These are phyloP conservation scores for Acleris cristana DNA, from an alignment of 2,888 invertebrate species.

Conservation along the genomic window DNA sequence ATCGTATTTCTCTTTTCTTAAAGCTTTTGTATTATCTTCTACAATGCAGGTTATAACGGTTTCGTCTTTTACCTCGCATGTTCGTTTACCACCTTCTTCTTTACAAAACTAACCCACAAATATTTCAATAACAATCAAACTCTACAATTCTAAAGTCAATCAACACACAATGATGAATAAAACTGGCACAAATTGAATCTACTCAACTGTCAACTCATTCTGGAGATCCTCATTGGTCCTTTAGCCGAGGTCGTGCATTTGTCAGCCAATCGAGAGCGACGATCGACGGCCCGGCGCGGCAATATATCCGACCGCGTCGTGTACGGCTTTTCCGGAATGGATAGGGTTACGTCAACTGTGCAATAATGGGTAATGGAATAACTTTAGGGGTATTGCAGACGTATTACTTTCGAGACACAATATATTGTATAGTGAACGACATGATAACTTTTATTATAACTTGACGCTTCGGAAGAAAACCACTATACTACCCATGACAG, in stretches of 20 bases:
- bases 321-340: constrained; percentile 18
- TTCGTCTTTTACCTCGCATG: no score
- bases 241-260: constrained; percentile 7
- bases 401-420: no score
- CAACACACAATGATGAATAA: background rate
- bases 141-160: background rate
- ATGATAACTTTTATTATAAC: no score
- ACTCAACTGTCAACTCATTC: background rate
- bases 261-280: background rate
- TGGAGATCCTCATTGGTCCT: background rate
- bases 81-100: no score
- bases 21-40: no score
- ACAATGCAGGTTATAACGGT: no score
- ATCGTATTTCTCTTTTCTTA: no score
- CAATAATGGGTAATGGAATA: constrained; percentile 16
- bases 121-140: no score
- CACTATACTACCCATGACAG: no score
- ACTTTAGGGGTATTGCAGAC: constrained; percentile 6
- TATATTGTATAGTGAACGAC: no score
- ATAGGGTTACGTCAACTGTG: constrained; percentile 19
- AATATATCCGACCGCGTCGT: constrained; percentile 18
- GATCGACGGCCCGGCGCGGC: background rate
- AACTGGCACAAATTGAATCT: background rate
- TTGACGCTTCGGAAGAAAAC: no score
- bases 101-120: no score